These are phyloP conservation scores for Enteromius thamalakanensis DNA, from an alignment of 2,797 vertebrate genomes.

Conservation along the genomic window DNA sequence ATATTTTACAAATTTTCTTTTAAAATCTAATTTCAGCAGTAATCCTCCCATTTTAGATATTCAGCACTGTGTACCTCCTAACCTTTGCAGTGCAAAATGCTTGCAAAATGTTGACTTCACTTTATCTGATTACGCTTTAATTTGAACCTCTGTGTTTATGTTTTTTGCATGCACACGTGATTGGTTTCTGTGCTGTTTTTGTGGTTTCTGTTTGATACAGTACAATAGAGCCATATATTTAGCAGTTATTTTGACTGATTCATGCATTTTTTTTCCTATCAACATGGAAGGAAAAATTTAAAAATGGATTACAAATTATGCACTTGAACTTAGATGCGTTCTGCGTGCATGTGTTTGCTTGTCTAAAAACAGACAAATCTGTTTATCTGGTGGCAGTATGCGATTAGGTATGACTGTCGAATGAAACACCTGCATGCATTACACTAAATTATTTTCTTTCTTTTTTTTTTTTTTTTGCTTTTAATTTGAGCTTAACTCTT, in stretches of 20 bases:
- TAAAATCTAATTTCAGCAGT: not conserved
- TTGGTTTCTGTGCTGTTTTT: conserved; percentile 10
- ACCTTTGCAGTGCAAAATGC: conserved; percentile 69
- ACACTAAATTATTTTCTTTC: conserved; percentile 57
- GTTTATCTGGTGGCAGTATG: conserved; percentile 43
- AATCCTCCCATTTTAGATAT: conserved; percentile 6
- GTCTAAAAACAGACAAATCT: not conserved
- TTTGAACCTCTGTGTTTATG: conserved; percentile 48
- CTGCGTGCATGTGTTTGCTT: not conserved
- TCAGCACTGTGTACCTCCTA: not conserved
- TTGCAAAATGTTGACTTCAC: conserved; percentile 80
- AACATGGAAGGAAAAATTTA: not conserved
- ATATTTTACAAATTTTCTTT: not conserved
- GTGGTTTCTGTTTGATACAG: not conserved
- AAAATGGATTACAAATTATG: not conserved
- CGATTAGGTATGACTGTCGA: conserved; percentile 48
- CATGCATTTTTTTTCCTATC: not conserved
- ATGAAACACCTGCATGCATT: conserved; percentile 67
- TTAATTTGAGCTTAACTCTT: conserved; percentile 33
- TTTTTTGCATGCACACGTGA: conserved; percentile 4
- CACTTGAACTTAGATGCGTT: not conserved
- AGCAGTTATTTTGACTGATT: not conserved
- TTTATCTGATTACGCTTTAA: conserved; percentile 58
- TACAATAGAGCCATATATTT: not conserved
- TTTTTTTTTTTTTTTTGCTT: conserved; percentile 55